phyloP scores from a whole-genome alignment of 2,113 vertebrate genomes.

The Serinus canaria region DNA sequence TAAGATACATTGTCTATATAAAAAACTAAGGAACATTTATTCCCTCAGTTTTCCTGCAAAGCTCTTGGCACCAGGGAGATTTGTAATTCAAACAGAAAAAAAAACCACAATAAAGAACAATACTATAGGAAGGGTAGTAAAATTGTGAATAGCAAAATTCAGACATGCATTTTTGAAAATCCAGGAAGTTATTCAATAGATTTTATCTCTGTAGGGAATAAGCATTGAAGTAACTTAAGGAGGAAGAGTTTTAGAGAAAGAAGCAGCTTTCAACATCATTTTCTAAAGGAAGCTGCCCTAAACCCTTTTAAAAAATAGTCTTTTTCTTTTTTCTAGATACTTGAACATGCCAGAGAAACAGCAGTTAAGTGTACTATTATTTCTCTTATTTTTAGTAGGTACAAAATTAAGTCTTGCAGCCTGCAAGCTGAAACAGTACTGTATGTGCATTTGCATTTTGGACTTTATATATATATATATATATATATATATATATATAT shows the following conservation, averaged over 20 bases:
- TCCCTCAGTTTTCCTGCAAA: background rate
- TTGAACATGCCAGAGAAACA: background rate
- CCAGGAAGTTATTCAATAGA: background rate
- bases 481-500: accelerated
- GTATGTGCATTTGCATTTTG: background rate
- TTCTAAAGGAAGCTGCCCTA: background rate
- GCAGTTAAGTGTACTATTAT: background rate
- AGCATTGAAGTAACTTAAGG: background rate
- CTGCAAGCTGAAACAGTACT: background rate
- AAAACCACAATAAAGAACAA: background rate
- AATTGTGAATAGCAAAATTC: background rate
- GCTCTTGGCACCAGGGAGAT: background rate
- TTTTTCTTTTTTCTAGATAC: background rate
- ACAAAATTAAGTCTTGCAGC: background rate
- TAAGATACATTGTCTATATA: background rate
- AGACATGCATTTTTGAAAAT: background rate
- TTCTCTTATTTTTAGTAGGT: background rate
- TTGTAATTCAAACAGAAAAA: background rate
- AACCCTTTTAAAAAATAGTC: background rate
- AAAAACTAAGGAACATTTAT: background rate
- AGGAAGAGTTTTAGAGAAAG: background rate
- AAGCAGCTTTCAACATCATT: background rate
- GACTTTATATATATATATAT: background rate
- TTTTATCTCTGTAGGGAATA: background rate
- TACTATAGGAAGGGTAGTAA: background rate